A percentile compares a stretch with the other conserved stretches of the same genome.
phyloP scores from a whole-genome alignment of 2,888 invertebrate genomes.

The Lysandra bellargus region DNA sequence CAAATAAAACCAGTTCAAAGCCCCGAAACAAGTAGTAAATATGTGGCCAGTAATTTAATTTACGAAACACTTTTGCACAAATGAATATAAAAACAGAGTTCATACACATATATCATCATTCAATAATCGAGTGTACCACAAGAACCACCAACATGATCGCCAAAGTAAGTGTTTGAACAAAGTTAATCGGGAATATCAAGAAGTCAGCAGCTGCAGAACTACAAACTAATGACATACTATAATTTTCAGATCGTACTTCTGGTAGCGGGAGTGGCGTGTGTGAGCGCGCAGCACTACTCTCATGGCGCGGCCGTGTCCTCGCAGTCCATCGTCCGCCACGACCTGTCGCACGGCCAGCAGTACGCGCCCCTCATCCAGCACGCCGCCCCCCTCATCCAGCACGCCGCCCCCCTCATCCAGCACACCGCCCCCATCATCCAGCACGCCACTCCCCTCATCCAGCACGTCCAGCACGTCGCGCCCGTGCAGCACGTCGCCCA shows the following conservation, averaged over 20 bases:
- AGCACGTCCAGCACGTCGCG: conserved; percentile 29
- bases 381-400: neutral
- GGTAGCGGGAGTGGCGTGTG: conserved; percentile 42
- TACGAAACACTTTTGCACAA: neutral
- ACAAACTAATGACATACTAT: neutral
- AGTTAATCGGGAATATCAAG: neutral
- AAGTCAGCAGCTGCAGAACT: neutral
- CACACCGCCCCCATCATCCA: conserved; percentile 46
- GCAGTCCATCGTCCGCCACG: conserved; percentile 43
- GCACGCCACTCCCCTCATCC: conserved; percentile 33
- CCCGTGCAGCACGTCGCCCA: conserved; percentile 36
- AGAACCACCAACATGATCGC: conserved; percentile 21
- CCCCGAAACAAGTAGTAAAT: neutral
- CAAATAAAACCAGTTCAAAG: conserved; percentile 13
- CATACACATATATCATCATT: conserved; percentile 23
- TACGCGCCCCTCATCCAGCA: conserved; percentile 32
- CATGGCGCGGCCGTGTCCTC: conserved; percentile 40
- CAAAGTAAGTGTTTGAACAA: conserved; percentile 49
- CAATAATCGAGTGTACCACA: conserved; percentile 16
- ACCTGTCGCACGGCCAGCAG: conserved; percentile 39
- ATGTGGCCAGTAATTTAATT: neutral
- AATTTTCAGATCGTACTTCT: conserved; percentile 37
- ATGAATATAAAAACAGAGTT: conserved; percentile 27
- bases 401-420: conserved; percentile 30
- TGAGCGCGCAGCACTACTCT: conserved; percentile 50